Evolutionary conservation across 30 jellyfish, hydroid and myxozoan genomes (phyloP).

Genomic region (Aurelia coerulea): DNA sequence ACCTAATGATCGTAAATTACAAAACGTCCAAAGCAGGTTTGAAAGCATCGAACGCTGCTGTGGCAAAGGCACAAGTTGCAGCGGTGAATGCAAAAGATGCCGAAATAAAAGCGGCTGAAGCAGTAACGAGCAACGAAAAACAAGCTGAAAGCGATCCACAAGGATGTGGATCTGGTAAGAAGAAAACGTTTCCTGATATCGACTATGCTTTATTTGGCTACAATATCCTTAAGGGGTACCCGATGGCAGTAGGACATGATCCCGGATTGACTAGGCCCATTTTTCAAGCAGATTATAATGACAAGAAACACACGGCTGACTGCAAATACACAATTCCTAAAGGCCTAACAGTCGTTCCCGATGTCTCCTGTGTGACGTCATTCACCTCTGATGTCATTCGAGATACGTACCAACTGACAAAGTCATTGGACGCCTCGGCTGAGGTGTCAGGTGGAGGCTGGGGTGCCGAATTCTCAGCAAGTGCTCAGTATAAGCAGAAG

Average conservation of each 20-base stretch:
- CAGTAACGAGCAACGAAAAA: too few relatives aligned
- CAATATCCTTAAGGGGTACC: constrained; percentile 67
- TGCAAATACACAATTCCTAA: constrained; percentile 61
- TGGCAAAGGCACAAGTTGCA: too few relatives aligned
- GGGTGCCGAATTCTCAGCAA: constrained; percentile 74
- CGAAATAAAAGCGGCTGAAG: neutral
- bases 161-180: constrained; percentile 27
- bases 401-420: constrained; percentile 36
- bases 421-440: constrained; percentile 45
- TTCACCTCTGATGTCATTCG: constrained; percentile 51
- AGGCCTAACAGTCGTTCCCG: constrained; percentile 67
- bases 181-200: constrained; percentile 61
- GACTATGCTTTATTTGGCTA: constrained; percentile 81
- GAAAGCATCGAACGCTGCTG: neutral
- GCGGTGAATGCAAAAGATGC: too few relatives aligned
- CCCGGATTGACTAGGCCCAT: constrained; percentile 79
- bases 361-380: constrained; percentile 76
- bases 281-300: constrained; percentile 40
- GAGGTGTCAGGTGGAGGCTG: constrained; percentile 70
- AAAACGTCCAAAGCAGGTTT: neutral
- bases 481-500: constrained; percentile 47
- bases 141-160: neutral
- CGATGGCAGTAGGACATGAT: constrained; percentile 75
- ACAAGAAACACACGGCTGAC: constrained; percentile 58
- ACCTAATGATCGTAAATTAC: constrained; percentile 10